Evolutionary conservation across 2,888 invertebrate species (phyloP).

Genomic region (Mesorhabditis spiculigera): DNA sequence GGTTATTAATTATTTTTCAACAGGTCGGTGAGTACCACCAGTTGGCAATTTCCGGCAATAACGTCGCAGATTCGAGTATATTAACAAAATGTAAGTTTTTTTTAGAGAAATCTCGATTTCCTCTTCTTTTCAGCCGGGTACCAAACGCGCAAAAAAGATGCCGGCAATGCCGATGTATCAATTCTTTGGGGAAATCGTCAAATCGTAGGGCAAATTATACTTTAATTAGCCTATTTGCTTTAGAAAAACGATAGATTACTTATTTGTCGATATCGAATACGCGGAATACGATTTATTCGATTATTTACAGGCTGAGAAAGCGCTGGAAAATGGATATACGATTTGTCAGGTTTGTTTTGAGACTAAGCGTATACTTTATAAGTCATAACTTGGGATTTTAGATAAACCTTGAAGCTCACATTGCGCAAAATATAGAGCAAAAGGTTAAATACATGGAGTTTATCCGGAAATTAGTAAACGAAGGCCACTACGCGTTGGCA

Average conservation of each 20-base stretch:
- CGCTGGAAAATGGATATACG: background rate
- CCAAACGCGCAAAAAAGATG: background rate
- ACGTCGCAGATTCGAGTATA: background rate
- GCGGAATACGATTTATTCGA: background rate
- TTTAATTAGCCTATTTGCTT: background rate
- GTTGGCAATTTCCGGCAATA: background rate
- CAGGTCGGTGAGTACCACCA: background rate
- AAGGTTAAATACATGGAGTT: background rate
- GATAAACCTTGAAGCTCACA: background rate
- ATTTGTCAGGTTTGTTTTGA: background rate
- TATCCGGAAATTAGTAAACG: background rate
- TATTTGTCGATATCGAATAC: slow-evolving; percentile 5
- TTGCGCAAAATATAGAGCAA: background rate
- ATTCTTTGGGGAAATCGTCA: background rate
- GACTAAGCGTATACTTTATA: background rate
- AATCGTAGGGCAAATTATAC: background rate
- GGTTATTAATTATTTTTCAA: no score
- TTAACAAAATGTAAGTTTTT: background rate
- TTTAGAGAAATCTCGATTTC: background rate
- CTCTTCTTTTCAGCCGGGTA: background rate
- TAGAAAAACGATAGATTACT: background rate
- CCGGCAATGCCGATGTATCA: background rate
- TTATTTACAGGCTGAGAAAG: background rate
- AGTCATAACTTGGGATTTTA: background rate
- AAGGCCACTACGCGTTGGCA: background rate